A percentile compares a stretch with the other conserved stretches of the same genome.
Conservation (phyloP, 1,140 invertebrate species). For the Stegodyphus mimosarum region DNA sequence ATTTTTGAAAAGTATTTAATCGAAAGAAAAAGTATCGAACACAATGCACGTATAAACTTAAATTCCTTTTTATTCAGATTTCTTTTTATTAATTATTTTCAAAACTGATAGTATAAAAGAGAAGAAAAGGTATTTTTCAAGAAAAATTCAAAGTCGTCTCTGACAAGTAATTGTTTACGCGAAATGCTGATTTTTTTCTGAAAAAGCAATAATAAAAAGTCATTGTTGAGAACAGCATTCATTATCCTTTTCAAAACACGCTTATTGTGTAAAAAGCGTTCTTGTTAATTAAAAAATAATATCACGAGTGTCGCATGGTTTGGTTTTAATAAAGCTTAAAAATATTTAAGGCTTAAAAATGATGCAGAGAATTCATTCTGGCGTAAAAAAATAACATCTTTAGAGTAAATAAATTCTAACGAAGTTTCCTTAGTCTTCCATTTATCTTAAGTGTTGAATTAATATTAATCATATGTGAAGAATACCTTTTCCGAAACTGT, state of each 20-base stretch:
- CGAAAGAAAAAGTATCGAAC: no score
- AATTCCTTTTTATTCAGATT: no score
- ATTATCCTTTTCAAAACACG: no score
- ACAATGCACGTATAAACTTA: slow-evolving; percentile 11
- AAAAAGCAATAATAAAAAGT: not conserved
- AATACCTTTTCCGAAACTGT: slow-evolving; percentile 2
- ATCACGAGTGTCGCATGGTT: slow-evolving; percentile 19
- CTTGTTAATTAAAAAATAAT: slow-evolving; percentile 45
- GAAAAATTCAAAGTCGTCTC: no score
- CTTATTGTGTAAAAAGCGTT: not conserved
- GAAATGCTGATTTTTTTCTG: not conserved
- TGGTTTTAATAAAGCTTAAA: slow-evolving; percentile 50
- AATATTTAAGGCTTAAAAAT: slow-evolving; percentile 33
- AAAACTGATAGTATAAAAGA: no score
- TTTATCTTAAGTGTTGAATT: slow-evolving; percentile 53
- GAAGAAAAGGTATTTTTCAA: no score
- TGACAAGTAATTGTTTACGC: no score
- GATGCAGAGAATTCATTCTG: slow-evolving; percentile 6
- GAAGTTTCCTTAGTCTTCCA: slow-evolving; percentile 10
- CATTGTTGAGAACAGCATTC: no score
- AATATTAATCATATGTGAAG: slow-evolving; percentile 50
- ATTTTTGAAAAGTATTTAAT: no score
- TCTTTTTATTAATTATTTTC: no score
- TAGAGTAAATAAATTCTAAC: slow-evolving; percentile 29
- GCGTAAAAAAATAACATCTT: slow-evolving; percentile 12